Evolutionary conservation across 2,113 vertebrate genomes (phyloP).

Genomic region (Hiodon tergisus): DNA sequence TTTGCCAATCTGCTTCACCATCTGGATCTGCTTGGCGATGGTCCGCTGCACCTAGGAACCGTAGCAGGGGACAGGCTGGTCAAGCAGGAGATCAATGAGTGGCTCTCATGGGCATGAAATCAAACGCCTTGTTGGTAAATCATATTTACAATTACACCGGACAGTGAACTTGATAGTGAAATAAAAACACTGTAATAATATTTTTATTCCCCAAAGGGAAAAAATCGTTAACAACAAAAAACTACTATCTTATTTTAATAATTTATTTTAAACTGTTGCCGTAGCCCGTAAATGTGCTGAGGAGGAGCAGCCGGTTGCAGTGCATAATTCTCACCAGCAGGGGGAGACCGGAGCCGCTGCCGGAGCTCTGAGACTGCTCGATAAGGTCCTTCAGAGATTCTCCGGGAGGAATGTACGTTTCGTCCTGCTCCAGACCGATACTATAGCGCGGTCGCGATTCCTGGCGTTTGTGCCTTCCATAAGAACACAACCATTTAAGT

Average conservation of each 20-base stretch:
- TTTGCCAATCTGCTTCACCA: conserved; percentile 98
- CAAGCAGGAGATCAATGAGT: neutral
- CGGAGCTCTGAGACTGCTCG: conserved; percentile 91
- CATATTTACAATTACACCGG: neutral
- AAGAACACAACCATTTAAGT: neutral
- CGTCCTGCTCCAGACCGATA: conserved; percentile 86
- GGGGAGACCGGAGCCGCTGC: conserved; percentile 96
- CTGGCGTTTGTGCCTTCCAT: conserved; percentile 77
- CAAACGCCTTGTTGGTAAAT: neutral
- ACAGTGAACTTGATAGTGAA: no score
- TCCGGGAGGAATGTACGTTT: conserved; percentile 83
- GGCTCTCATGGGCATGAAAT: neutral
- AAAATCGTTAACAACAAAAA: no score
- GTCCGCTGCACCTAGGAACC: conserved; percentile 87
- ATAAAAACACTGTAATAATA: no score
- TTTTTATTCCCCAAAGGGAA: no score
- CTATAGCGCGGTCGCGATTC: conserved; percentile 79
- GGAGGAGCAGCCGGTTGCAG: conserved; percentile 18
- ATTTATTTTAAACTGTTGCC: neutral
- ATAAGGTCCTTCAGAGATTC: conserved; percentile 93
- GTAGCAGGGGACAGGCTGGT: neutral
- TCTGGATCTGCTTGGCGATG: conserved; percentile 97
- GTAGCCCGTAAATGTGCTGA: neutral
- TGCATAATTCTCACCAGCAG: conserved; percentile 77
- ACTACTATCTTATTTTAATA: no score